phyloP scores from a whole-genome alignment of 2,797 vertebrate species.

The Dryobates pubescens region DNA sequence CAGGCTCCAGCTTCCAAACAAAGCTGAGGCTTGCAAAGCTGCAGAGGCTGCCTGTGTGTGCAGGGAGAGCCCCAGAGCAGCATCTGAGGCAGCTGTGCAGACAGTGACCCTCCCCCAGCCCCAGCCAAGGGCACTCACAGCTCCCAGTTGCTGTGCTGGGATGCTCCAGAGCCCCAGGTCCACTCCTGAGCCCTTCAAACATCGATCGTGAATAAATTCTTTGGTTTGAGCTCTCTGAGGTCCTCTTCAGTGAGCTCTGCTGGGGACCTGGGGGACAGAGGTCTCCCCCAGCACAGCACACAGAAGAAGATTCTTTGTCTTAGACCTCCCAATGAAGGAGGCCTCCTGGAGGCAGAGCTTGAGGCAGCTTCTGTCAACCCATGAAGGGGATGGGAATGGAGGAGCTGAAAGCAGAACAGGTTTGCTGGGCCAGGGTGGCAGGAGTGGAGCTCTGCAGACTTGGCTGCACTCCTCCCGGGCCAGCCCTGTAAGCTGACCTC shows the following conservation, averaged over 20 bases:
- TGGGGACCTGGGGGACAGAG: neutral
- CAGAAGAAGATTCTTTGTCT: neutral
- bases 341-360: neutral
- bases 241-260: neutral
- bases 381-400: neutral
- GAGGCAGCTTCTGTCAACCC: neutral
- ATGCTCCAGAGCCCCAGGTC: too few relatives aligned
- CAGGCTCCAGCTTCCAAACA: neutral
- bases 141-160: neutral
- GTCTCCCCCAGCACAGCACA: neutral
- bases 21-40: neutral
- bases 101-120: neutral
- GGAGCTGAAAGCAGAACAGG: neutral
- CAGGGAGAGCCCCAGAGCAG: neutral
- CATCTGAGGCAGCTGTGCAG: neutral
- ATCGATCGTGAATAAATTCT: neutral
- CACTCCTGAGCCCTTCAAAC: neutral
- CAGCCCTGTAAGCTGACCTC: slow-evolving; percentile 60
- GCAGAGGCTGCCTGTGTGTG: neutral
- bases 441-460: neutral
- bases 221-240: neutral
- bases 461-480: slow-evolving; percentile 27
- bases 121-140: neutral
- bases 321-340: neutral
- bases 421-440: neutral